A percentile compares a stretch with the other conserved stretches of the same genome.
These are phyloP conservation scores for Acanthurus leucopareius DNA, from an alignment of 2,797 vertebrate genomes.

Conservation along the genomic window DNA sequence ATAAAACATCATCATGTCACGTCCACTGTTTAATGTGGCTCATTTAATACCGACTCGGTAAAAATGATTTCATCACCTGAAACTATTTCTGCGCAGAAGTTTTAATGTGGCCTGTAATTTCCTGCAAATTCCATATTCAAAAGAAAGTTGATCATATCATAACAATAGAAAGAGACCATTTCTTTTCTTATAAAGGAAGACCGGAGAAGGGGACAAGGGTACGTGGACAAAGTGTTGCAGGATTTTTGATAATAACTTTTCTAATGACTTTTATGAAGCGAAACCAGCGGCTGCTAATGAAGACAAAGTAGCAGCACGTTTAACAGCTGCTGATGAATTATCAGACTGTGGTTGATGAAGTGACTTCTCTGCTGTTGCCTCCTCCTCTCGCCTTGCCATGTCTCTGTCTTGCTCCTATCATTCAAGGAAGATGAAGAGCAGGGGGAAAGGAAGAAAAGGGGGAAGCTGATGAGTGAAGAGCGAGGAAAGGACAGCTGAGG, in stretches of 20 bases:
- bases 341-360: slow-evolving; percentile 76
- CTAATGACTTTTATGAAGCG: slow-evolving; percentile 71
- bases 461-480: background rate
- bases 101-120: slow-evolving; percentile 51
- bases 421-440: slow-evolving; percentile 54
- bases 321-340: slow-evolving; percentile 81
- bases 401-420: slow-evolving; percentile 50
- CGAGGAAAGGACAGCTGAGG: background rate
- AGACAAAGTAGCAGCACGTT: slow-evolving; percentile 74
- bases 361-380: slow-evolving; percentile 57
- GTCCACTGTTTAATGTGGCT: slow-evolving; percentile 37
- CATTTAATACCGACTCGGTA: slow-evolving; percentile 44
- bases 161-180: slow-evolving; percentile 20
- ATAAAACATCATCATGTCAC: slow-evolving; percentile 48
- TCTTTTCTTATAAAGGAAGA: slow-evolving; percentile 30
- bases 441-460: background rate
- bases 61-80: slow-evolving; percentile 40
- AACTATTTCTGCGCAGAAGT: slow-evolving; percentile 20
- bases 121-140: slow-evolving; percentile 46
- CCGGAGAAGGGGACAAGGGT: slow-evolving; percentile 16
- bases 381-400: slow-evolving; percentile 43
- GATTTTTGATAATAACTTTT: slow-evolving; percentile 68
- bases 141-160: slow-evolving; percentile 38
- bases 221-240: slow-evolving; percentile 19
- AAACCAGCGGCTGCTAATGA: slow-evolving; percentile 73